phyloP scores from a whole-genome alignment of 2,113 vertebrate genomes.

The Chascanopsetta lugubris region DNA sequence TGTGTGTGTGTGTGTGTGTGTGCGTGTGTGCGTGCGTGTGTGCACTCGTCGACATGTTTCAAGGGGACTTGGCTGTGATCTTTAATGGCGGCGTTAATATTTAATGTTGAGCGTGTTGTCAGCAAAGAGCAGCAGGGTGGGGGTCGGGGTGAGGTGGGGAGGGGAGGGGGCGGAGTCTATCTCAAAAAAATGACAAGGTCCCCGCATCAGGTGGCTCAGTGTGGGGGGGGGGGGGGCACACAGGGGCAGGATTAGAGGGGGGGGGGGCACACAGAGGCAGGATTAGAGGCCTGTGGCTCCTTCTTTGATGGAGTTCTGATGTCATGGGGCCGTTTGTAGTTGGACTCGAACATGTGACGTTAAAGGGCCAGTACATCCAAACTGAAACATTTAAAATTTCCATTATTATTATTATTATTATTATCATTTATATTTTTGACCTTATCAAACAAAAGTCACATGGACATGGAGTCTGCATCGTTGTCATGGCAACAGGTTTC shows the following conservation, averaged over 20 bases:
- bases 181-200: slow-evolving; percentile 62
- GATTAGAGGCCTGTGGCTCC: slow-evolving; percentile 31
- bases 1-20: slow-evolving; percentile 22
- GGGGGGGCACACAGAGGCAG: not conserved
- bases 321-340: slow-evolving; percentile 41
- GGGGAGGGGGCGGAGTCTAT: too few relatives aligned
- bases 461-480: too few relatives aligned
- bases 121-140: slow-evolving; percentile 51
- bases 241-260: slow-evolving; percentile 34
- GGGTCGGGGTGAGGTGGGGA: too few relatives aligned
- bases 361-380: not conserved
- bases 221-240: slow-evolving; percentile 35
- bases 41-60: slow-evolving; percentile 31
- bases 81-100: slow-evolving; percentile 77
- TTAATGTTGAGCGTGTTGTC: slow-evolving; percentile 70
- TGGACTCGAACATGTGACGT: too few relatives aligned
- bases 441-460: too few relatives aligned
- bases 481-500: not conserved
- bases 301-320: slow-evolving; percentile 53
- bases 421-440: not conserved
- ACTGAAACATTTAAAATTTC: too few relatives aligned
- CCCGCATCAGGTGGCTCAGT: slow-evolving; percentile 52
- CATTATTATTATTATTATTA: too few relatives aligned
- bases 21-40: slow-evolving; percentile 31
- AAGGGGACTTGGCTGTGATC: slow-evolving; percentile 65